These are phyloP conservation scores for Phaenicophaeus curvirostris DNA, from an alignment of 2,797 vertebrate species.

Conservation along the genomic window DNA sequence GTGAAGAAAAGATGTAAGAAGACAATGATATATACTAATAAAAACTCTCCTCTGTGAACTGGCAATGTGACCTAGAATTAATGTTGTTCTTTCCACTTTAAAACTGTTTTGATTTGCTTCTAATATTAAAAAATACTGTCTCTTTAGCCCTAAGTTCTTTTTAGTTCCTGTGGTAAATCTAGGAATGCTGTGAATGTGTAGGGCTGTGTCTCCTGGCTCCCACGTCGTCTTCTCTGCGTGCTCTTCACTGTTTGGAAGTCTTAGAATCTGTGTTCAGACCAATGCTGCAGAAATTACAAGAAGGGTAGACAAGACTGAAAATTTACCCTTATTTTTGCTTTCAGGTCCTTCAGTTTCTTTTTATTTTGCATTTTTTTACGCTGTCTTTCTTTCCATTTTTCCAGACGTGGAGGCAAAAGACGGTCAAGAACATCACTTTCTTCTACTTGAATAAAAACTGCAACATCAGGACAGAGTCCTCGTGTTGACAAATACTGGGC, in stretches of 20 bases:
- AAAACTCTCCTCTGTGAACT: background rate
- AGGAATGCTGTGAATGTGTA: background rate
- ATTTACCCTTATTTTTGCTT: slow-evolving; percentile 81
- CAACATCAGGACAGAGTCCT: slow-evolving; percentile 87
- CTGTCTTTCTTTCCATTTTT: slow-evolving; percentile 81
- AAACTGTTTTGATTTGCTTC: background rate
- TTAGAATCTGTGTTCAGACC: background rate
- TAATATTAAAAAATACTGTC: background rate
- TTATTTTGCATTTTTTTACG: slow-evolving; percentile 71
- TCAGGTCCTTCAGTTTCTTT: slow-evolving; percentile 78
- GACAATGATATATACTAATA: background rate
- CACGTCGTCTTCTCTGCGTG: background rate
- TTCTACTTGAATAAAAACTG: slow-evolving; percentile 79
- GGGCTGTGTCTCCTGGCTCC: background rate
- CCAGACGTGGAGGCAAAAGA: slow-evolving; percentile 80
- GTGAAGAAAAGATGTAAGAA: background rate
- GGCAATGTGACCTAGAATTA: background rate
- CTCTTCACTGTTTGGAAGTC: background rate
- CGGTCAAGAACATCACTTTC: slow-evolving; percentile 79
- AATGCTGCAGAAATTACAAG: background rate
- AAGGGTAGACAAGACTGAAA: background rate
- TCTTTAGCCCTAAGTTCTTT: background rate
- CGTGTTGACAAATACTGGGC: slow-evolving; percentile 80
- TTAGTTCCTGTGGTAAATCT: background rate
- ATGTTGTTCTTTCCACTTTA: background rate